phyloP scores from a whole-genome alignment of 2,797 vertebrate species.

The Limnodromus scolopaceus region DNA sequence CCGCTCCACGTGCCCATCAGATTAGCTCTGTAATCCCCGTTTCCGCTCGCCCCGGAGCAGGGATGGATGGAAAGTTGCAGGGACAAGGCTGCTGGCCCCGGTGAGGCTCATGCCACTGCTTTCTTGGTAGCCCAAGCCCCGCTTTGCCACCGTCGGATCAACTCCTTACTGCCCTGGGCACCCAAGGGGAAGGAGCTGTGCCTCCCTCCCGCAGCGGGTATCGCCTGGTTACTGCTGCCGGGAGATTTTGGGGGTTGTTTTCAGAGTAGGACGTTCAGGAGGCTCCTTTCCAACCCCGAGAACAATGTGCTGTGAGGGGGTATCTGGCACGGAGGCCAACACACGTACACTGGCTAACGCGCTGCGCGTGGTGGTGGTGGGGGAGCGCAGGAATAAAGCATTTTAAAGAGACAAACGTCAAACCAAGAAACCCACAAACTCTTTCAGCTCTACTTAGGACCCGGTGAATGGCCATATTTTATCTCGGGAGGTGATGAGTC shows the following conservation, averaged over 20 bases:
- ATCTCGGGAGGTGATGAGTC: neutral
- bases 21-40: neutral
- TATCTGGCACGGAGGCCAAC: neutral
- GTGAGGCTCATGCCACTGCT: fast-evolving
- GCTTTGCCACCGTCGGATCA: neutral
- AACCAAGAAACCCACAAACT: neutral
- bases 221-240: neutral
- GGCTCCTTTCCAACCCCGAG: neutral
- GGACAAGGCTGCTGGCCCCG: neutral
- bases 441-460: fast-evolving
- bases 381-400: neutral
- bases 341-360: fast-evolving
- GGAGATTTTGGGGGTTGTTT: neutral
- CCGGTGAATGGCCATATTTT: fast-evolving
- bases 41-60: neutral
- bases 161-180: neutral
- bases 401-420: neutral
- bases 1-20: neutral
- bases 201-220: neutral
- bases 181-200: neutral
- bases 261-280: fast-evolving
- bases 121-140: neutral
- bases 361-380: neutral
- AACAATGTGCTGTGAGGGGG: neutral
- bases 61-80: neutral